Evolutionary conservation across 1,140 invertebrate species (phyloP), one percentile per base, ranked within the genome.

Genomic region (Meloidogyne exigua): DNA sequence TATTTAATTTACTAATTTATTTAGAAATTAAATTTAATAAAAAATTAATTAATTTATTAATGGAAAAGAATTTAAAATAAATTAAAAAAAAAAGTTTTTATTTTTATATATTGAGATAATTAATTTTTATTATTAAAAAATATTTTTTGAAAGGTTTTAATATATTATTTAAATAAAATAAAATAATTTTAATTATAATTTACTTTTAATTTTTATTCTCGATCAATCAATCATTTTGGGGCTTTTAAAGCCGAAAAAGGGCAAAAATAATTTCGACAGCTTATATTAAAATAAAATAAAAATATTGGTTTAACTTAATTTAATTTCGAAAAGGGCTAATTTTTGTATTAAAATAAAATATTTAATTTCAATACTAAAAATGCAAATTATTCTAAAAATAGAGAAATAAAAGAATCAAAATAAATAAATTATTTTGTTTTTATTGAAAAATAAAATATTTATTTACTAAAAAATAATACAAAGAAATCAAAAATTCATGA

Each of bases 271-370:
- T 73, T 73, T 62, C 26, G 66, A 23, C 23, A 65, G 32, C 49
- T 74, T 74, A 39, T 26, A 32, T 44, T 39, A 25, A 74, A 21
- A 62, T 21, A 25, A 25, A 73, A 73, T 13, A 49, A 64, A 73
- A 36, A 21, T 25, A 39, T 26, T 28, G 25, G 25, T 28, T 25
- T 21, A 26, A 73, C 28, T 39, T 73, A n/a, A n/a, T n/a, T n/a
- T n/a, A n/a, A n/a, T n/a, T n/a, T n/a, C n/a, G n/a, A 67, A 36
- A 67, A 23, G 32, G 32, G 4, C 25, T 21, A 49, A 49, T 73
- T 73, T 62, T 74, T 74, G 23, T 26, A 32, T 44, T 39, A 25
- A 74, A 21, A 62, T 21, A 25, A 25, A 73, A 73, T 13, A 49
- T 32, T n/a, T n/a, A n/a, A n/a, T n/a, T n/a, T n/a, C n/a, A n/a